phyloP scores from a whole-genome alignment of 1,140 invertebrate species.

The Plutomurus gul region DNA sequence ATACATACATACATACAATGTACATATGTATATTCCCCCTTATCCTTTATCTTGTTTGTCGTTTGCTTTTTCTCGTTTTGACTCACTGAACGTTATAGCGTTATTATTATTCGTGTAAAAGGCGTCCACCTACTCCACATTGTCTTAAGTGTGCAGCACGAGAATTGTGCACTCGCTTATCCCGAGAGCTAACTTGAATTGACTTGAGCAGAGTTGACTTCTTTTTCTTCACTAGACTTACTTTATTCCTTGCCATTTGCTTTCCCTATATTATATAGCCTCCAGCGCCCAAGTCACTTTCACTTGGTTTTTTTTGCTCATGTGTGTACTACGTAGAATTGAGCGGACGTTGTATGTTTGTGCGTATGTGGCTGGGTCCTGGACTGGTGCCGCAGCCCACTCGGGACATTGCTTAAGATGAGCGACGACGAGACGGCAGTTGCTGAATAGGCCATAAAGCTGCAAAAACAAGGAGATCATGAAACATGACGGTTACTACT shows the following conservation, averaged over 20 bases:
- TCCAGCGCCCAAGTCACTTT: constrained; percentile 6
- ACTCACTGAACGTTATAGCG: too few relatives aligned
- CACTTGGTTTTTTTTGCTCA: neutral
- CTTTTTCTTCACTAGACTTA: too few relatives aligned
- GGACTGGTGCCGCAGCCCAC: neutral
- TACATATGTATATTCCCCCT: too few relatives aligned
- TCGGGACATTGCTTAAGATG: neutral
- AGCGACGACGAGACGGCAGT: constrained; percentile 8
- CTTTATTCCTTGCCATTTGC: too few relatives aligned
- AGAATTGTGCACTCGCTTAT: too few relatives aligned
- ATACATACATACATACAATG: neutral
- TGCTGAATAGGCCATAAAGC: constrained; percentile 1
- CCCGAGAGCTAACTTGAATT: too few relatives aligned
- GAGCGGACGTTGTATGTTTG: too few relatives aligned
- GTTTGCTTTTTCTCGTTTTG: neutral
- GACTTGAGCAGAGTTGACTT: too few relatives aligned
- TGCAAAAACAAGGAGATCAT: constrained; percentile 23
- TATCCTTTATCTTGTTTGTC: constrained; percentile 5
- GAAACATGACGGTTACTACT: neutral
- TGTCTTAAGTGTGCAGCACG: neutral
- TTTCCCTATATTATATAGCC: too few relatives aligned
- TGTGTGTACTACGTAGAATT: neutral
- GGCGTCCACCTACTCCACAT: too few relatives aligned
- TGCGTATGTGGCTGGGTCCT: neutral
- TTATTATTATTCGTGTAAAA: neutral